Evolutionary conservation across 2,797 vertebrate genomes (phyloP).

Genomic region (Urophycis tenuis): DNA sequence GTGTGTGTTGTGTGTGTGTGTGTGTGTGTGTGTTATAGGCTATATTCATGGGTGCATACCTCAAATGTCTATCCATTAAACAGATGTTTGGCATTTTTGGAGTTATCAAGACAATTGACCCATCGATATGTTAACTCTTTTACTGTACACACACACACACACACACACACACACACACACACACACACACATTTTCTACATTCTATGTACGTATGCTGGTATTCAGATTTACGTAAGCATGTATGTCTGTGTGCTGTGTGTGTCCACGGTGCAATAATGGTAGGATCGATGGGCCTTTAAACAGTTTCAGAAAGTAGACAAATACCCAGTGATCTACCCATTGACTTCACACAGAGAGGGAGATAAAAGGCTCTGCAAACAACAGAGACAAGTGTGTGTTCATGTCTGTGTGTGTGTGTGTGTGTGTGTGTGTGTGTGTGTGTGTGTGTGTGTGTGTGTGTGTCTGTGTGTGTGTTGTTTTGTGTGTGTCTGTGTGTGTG

Average conservation of each 20-base stretch:
- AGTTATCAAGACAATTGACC: no score
- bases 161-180: no score
- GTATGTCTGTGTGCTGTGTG: constrained; percentile 11
- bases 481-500: not conserved
- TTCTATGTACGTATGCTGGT: not conserved
- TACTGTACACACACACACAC: not conserved
- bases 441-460: not conserved
- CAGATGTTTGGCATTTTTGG: not conserved
- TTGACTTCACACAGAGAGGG: constrained; percentile 18
- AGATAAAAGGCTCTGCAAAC: constrained; percentile 1
- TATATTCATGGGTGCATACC: not conserved
- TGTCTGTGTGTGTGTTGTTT: not conserved
- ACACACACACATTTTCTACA: no score
- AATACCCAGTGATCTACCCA: constrained; percentile 32
- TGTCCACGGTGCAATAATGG: constrained; percentile 20
- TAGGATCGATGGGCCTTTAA: constrained; percentile 35
- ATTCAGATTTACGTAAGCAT: not conserved
- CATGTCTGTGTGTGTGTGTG: constrained; percentile 3
- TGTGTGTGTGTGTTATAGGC: constrained; percentile 11
- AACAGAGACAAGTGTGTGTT: not conserved
- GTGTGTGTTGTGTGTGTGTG: constrained; percentile 11
- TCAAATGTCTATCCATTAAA: not conserved
- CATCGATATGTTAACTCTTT: no score
- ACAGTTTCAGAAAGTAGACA: constrained; percentile 33
- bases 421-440: not conserved